Conservation (phyloP, 2,113 vertebrate species). For the Corythornis cristatus region DNA sequence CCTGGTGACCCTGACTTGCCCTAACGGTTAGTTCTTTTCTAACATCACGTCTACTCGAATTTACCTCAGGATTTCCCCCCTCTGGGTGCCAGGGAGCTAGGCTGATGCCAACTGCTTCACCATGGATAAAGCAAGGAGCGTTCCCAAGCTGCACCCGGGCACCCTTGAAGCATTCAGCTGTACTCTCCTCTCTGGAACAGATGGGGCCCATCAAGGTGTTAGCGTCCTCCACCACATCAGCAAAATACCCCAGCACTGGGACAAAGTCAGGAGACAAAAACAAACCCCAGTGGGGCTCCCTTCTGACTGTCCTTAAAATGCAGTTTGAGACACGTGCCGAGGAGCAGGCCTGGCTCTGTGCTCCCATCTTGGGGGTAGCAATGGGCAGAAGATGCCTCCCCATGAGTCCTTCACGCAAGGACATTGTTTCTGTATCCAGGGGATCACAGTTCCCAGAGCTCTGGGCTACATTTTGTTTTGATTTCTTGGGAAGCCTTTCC, state of each 20-base stretch:
- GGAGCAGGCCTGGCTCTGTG: not conserved
- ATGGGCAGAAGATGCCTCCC: not conserved
- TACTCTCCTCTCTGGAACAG: conserved; percentile 22
- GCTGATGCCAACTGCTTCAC: conserved; percentile 41
- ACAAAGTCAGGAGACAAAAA: conserved; percentile 12
- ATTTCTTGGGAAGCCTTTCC: not conserved
- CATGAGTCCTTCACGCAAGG: not conserved
- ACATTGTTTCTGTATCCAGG: not conserved
- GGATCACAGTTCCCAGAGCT: not conserved
- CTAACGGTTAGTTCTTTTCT: conserved; percentile 49
- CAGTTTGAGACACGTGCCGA: not conserved
- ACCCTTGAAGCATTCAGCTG: conserved; percentile 46
- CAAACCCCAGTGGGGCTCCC: not conserved
- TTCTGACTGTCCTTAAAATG: not conserved
- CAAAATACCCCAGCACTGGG: not conserved
- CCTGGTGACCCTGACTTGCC: conserved; percentile 66
- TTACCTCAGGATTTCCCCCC: conserved; percentile 67
- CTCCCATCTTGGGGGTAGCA: not conserved
- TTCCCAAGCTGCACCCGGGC: conserved; percentile 34
- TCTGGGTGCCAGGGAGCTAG: conserved; percentile 27
- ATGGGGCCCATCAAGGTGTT: conserved; percentile 66
- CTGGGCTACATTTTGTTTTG: not conserved
- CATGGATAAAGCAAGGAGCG: conserved; percentile 12
- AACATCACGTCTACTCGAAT: conserved; percentile 68
- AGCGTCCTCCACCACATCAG: conserved; percentile 42